Evolutionary conservation across 2,888 invertebrate genomes (phyloP).

Genomic region (Drosophila buzzatii): DNA sequence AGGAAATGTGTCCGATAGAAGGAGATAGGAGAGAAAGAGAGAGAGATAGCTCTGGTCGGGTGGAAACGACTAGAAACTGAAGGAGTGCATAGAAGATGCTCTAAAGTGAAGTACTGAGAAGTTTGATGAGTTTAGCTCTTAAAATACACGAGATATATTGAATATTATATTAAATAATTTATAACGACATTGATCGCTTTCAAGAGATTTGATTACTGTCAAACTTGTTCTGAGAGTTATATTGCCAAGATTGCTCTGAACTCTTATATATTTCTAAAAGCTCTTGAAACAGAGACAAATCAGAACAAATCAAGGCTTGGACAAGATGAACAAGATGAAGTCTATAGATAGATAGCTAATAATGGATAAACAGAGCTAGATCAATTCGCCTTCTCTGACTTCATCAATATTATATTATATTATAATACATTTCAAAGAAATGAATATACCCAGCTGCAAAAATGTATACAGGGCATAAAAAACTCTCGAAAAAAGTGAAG

Average conservation of each 20-base stretch:
- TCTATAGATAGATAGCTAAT: too few relatives aligned
- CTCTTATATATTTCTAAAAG: too few relatives aligned
- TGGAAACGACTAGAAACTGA: not conserved
- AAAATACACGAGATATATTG: not conserved
- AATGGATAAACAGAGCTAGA: too few relatives aligned
- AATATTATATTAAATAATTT: not conserved
- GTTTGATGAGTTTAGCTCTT: not conserved
- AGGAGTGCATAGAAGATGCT: too few relatives aligned
- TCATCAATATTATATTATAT: not conserved
- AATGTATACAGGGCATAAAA: not conserved
- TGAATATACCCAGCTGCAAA: not conserved
- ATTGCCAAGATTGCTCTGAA: too few relatives aligned
- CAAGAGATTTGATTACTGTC: not conserved
- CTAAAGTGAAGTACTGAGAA: too few relatives aligned
- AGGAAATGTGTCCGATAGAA: not conserved
- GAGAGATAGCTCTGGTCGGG: too few relatives aligned
- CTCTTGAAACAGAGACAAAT: too few relatives aligned
- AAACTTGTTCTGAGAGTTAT: too few relatives aligned
- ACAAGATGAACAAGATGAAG: too few relatives aligned
- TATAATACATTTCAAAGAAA: not conserved
- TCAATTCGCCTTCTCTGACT: too few relatives aligned
- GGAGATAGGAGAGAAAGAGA: not conserved
- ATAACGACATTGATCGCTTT: not conserved
- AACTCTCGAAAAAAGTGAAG: constrained; percentile 42
- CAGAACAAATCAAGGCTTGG: too few relatives aligned